phyloP scores from a whole-genome alignment of 2,888 invertebrate genomes.

The Ophion ventricosus region DNA sequence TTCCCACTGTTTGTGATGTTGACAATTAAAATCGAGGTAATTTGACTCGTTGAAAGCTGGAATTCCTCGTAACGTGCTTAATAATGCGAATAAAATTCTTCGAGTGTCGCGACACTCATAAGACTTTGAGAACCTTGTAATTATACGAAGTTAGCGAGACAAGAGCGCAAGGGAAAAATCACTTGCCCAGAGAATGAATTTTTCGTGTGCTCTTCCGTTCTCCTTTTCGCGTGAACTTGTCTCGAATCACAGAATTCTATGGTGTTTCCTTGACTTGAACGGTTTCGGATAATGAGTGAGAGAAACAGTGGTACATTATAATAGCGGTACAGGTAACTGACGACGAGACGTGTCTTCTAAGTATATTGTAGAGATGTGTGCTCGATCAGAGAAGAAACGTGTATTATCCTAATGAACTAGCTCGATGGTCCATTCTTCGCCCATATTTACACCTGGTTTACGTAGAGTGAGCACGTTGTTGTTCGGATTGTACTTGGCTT shows the following conservation, averaged over 20 bases:
- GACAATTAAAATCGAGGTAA: background rate
- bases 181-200: background rate
- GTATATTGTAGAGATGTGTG: conserved; percentile 8
- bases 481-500: conserved; percentile 88
- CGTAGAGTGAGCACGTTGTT: conserved; percentile 90
- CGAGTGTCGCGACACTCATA: conserved; percentile 30
- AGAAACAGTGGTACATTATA: conserved; percentile 20
- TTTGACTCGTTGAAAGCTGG: conserved; percentile 19
- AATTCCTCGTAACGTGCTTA: conserved; percentile 25
- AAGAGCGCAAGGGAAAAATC: background rate
- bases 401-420: conserved; percentile 81
- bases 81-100: conserved; percentile 40
- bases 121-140: conserved; percentile 41
- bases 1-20: background rate
- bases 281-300: background rate
- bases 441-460: conserved; percentile 93
- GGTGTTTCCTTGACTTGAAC: conserved; percentile 41
- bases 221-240: background rate
- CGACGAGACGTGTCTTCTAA: conserved; percentile 33
- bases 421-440: conserved; percentile 90
- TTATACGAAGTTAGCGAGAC: conserved; percentile 3
- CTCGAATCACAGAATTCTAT: conserved; percentile 48
- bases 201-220: background rate
- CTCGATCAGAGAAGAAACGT: conserved; percentile 2
- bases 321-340: conserved; percentile 29